phyloP scores from a whole-genome alignment of 2,797 vertebrate species.

The Danio aesculapii region DNA sequence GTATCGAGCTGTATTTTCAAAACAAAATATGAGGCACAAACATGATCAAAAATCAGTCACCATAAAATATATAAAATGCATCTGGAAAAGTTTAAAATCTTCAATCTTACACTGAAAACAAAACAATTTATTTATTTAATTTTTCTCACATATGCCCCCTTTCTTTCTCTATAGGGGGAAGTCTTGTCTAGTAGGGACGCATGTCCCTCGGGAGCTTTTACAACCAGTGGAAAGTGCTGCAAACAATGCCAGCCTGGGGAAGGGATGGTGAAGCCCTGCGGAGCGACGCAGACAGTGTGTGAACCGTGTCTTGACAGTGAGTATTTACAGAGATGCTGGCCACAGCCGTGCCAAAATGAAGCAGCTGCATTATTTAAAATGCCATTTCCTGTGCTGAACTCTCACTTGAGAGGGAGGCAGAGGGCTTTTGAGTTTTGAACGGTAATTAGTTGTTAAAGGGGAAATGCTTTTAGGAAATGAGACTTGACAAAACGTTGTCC shows the following conservation, averaged over 20 bases:
- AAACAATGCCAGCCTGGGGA: constrained; percentile 87
- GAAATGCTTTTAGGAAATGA: constrained; percentile 51
- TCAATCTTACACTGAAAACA: too few species aligned
- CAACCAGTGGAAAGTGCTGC: constrained; percentile 86
- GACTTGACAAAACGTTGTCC: constrained; percentile 34
- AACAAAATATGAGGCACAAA: too few species aligned
- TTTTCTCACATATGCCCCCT: too few species aligned
- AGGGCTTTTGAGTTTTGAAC: constrained; percentile 36
- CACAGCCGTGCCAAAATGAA: constrained; percentile 6
- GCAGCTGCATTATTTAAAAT: constrained; percentile 50
- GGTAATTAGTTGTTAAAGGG: constrained; percentile 52
- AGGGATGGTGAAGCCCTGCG: constrained; percentile 84
- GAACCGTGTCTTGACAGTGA: constrained; percentile 93
- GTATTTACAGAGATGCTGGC: constrained; percentile 69
- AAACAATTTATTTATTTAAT: too few species aligned
- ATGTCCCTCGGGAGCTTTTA: constrained; percentile 80
- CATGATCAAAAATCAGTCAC: too few species aligned
- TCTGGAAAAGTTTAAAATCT: too few species aligned
- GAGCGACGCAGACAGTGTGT: constrained; percentile 86
- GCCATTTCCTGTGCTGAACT: constrained; percentile 37
- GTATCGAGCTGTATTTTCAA: too few species aligned
- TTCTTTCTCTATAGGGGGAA: constrained; percentile 75
- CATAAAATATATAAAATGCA: too few species aligned
- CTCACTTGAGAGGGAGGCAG: constrained; percentile 12
- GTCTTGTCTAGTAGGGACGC: constrained; percentile 74